phyloP scores from a whole-genome alignment of 2,888 invertebrate species.

The Heliconius aoede region DNA sequence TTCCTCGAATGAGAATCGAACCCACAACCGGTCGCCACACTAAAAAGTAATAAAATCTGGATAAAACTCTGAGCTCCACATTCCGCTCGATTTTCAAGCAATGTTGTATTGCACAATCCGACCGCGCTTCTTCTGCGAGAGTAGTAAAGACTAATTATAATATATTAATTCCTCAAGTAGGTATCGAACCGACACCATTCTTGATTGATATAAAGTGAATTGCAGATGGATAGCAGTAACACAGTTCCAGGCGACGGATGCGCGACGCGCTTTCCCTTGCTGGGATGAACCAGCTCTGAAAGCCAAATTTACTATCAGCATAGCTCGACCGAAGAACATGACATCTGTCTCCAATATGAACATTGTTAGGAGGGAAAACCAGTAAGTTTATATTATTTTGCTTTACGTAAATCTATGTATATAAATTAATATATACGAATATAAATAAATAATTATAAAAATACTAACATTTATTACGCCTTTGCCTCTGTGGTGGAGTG shows the following conservation, averaged over 20 bases:
- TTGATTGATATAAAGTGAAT: background rate
- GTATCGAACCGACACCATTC: too few relatives aligned
- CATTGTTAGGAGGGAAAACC: conserved; percentile 59
- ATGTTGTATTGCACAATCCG: too few relatives aligned
- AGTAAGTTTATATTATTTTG: conserved; percentile 46
- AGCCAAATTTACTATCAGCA: conserved; percentile 90
- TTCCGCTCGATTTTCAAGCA: too few relatives aligned
- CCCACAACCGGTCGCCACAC: too few relatives aligned
- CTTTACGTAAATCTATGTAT: background rate
- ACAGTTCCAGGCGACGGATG: conserved; percentile 93
- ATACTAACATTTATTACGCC: background rate
- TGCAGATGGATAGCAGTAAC: conserved; percentile 91
- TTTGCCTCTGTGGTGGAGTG: background rate
- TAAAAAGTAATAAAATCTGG: too few relatives aligned
- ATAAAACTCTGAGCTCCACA: too few relatives aligned
- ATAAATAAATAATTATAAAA: too few relatives aligned
- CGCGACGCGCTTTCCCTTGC: conserved; percentile 92
- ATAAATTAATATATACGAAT: background rate
- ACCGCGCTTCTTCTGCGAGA: too few relatives aligned
- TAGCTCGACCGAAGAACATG: conserved; percentile 89
- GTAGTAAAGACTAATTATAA: too few relatives aligned
- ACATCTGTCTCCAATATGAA: conserved; percentile 92
- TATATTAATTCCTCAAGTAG: too few relatives aligned
- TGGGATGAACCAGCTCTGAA: conserved; percentile 94
- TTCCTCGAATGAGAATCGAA: too few relatives aligned